Base-by-base conservation (phyloP, 2,797 vertebrate species). In the Manis crassicaudata region DNA sequence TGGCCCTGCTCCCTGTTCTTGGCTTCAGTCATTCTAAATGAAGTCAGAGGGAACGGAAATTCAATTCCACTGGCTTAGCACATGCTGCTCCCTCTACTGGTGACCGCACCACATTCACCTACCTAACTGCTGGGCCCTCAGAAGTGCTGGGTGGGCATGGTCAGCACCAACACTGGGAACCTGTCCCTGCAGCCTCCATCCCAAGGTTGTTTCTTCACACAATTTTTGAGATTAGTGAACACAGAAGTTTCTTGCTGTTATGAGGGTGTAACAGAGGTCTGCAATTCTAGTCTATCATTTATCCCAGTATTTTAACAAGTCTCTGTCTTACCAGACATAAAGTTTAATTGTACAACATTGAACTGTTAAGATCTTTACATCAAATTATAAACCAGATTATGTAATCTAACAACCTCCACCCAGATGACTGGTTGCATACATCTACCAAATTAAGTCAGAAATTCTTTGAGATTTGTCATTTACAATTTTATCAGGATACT, bases 361-460 rank as follows among this genome's bases (percentile, higher is more conserved):
- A 80, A 43, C 3, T 58, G 79, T 58, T 37, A 93, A 27, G 60
- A 43, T 83, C 58, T 72, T 65, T 56, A 86, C 67, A 58, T 83
- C 35, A 52, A 89, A 87, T 58, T 60, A 82, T 50, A 88, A 90
- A 27, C 16, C n/a, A 54, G 60, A 77, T 62, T 58, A 46, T 63
- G 27, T 56, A 85, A 35, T 46, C n/a, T 40, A 76, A 80, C 87
- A 43, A 56, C 17, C 43, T 67, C 70, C 29, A 60, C 43, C 72
- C 85, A 89, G 63, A 56, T 7, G 88, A n/a, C 3, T 37, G 16
- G 43, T 21, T 83, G 29, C 6, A 70, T 8, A 56, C 9, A 67
- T 56, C 50, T 85, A 76, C 82, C 23, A 58, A 89, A 90, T 82
- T 60, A 63, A 83, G 21, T 90, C 89, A 83, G 70, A 50, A 70